phyloP scores from a whole-genome alignment of 2,797 vertebrate genomes.

The Dermochelys coriacea region DNA sequence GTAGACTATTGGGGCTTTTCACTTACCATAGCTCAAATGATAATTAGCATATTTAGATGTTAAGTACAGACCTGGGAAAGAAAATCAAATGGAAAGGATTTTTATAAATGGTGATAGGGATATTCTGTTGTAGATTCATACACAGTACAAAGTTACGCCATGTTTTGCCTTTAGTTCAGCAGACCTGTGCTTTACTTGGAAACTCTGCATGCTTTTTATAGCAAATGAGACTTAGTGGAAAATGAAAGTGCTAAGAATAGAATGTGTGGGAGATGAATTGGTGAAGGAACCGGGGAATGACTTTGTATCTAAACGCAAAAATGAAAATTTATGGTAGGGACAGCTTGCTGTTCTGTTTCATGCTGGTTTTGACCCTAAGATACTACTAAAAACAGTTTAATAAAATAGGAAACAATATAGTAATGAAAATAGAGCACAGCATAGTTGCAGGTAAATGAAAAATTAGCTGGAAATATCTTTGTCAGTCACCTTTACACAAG shows the following conservation, averaged over 20 bases:
- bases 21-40: constrained; percentile 63
- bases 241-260: constrained; percentile 60
- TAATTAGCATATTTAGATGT: constrained; percentile 73
- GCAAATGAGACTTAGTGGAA: constrained; percentile 27
- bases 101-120: constrained; percentile 41
- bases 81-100: constrained; percentile 44
- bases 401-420: background rate
- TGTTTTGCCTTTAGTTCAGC: constrained; percentile 57
- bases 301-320: constrained; percentile 44
- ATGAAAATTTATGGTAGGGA: background rate
- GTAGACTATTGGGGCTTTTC: constrained; percentile 56
- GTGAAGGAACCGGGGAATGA: constrained; percentile 27
- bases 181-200: constrained; percentile 52
- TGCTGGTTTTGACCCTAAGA: background rate
- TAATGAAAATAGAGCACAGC: background rate
- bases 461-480: background rate
- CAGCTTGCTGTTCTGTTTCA: background rate
- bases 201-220: constrained; percentile 57
- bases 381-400: background rate
- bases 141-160: constrained; percentile 17
- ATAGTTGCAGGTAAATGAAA: background rate
- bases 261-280: constrained; percentile 51
- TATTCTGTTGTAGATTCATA: constrained; percentile 44
- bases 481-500: background rate
- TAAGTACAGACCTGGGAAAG: constrained; percentile 53